Conservation (phyloP, 2,888 invertebrate genomes). For the Conus canariensis region DNA sequence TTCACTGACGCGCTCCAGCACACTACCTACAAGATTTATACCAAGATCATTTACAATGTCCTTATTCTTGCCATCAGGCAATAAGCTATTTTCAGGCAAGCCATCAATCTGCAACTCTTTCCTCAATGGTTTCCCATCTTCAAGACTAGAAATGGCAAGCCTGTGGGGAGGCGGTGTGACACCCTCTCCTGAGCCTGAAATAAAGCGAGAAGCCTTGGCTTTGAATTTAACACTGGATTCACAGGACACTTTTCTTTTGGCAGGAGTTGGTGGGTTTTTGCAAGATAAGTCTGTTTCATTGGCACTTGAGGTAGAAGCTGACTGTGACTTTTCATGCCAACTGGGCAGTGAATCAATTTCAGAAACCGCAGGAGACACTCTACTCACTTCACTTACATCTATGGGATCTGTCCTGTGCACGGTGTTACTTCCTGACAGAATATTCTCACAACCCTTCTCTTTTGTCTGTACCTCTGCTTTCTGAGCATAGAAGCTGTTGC, state of each 20-base stretch:
- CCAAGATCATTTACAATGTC: constrained; percentile 25
- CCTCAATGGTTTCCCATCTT: constrained; percentile 16
- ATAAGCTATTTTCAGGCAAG: neutral
- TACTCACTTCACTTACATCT: constrained; percentile 41
- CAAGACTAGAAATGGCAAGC: neutral
- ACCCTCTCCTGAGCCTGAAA: neutral
- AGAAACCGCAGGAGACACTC: constrained; percentile 46
- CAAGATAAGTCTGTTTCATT: neutral
- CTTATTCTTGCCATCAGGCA: constrained; percentile 14
- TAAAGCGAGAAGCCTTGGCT: neutral
- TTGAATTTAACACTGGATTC: constrained; percentile 15
- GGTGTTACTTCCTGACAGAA: constrained; percentile 10
- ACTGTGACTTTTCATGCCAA: neutral
- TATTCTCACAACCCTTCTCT: constrained; percentile 36
- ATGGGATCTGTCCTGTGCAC: constrained; percentile 30
- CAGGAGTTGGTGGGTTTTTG: neutral
- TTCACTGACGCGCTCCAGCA: constrained; percentile 29
- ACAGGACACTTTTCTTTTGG: constrained; percentile 38
- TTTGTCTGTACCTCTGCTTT: constrained; percentile 41
- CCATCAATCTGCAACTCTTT: neutral
- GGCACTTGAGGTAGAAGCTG: constrained; percentile 32
- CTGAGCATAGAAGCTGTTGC: constrained; percentile 52
- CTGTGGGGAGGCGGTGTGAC: constrained; percentile 4
- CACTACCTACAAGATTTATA: constrained; percentile 34
- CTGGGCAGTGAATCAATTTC: constrained; percentile 45